Conservation (phyloP, 2,113 vertebrate species). For the Limnothrissa miodon region DNA sequence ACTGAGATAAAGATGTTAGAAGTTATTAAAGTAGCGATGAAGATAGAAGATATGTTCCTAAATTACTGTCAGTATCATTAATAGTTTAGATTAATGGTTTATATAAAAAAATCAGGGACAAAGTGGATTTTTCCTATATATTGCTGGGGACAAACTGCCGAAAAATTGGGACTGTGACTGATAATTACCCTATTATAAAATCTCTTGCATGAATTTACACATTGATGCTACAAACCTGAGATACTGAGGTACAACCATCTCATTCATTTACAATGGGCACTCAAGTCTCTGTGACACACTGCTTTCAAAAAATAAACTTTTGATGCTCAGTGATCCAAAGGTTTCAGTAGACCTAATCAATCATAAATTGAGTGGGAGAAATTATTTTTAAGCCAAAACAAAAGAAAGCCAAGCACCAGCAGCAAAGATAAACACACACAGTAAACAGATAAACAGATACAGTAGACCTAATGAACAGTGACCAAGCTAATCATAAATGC, state of each 20-base stretch:
- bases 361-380: not conserved
- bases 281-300: not conserved
- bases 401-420: not conserved
- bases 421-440: not conserved
- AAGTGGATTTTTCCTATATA: too few species aligned
- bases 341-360: not conserved
- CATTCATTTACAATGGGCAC: not conserved
- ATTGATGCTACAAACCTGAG: not conserved
- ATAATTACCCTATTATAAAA: too few species aligned
- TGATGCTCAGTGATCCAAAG: not conserved
- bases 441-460: not conserved
- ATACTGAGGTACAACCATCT: not conserved
- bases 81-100: too few species aligned
- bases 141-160: too few species aligned
- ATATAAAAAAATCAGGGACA: too few species aligned
- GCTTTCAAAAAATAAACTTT: not conserved
- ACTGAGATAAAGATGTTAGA: too few species aligned
- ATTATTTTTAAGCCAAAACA: not conserved
- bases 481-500: conserved; percentile 22
- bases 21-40: too few species aligned
- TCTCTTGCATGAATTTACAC: not conserved
- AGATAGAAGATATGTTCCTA: too few species aligned
- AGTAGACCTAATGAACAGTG: not conserved
- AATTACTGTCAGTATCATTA: too few species aligned
- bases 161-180: too few species aligned